Evolutionary conservation across 1,140 invertebrate genomes (phyloP), one percentile per base, ranked within the genome.

Genomic region (Argopecten irradians): DNA sequence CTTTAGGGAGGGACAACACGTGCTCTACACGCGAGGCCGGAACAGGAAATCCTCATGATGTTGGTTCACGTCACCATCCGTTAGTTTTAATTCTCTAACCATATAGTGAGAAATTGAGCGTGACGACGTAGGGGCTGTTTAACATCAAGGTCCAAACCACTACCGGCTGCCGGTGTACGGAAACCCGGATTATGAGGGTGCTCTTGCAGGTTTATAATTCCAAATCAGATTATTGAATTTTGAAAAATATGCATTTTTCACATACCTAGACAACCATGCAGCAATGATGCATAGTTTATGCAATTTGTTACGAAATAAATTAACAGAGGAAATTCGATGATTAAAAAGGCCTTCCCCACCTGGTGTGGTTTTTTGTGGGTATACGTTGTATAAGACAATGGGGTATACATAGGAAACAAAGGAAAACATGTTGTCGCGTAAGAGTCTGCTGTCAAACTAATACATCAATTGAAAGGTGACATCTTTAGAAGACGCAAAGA

Each of bases 21-120:
- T 71, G 55, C 28, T 16, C n/a, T 46, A 46, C 43, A 46, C 11
- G 55, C 22, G 28, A n/a, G 55, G 55, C 55, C 55, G 55, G 55
- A 71, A 71, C 55, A 71, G 55, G 55, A 71, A 71, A 71, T n/a
- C 55, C 22, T n/a, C 55, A n/a, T 71, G 55, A n/a, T 71, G 55
- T 22, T 3, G 55, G 55, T 28, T 28, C 28, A n/a, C 55, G 55
- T 71, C 55, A 71, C 22, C n/a, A 71, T 22, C 55, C 55, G 55
- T 71, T 8, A 71, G 1, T 71, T 71, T 71, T 71, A 71, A 71
- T 71, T 71, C 55, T 28, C 55, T 71, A n/a, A n/a, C 55, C 55
- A 71, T 71, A 71, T 71, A 71, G 55, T 28, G 55, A 28, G 55
- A 71, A 71, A 71, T 71, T 71, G 55, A 71, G 55, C 55, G 55